Evolutionary conservation across 2,888 invertebrate species (phyloP).

Genomic region (Lycophotia porphyrea): DNA sequence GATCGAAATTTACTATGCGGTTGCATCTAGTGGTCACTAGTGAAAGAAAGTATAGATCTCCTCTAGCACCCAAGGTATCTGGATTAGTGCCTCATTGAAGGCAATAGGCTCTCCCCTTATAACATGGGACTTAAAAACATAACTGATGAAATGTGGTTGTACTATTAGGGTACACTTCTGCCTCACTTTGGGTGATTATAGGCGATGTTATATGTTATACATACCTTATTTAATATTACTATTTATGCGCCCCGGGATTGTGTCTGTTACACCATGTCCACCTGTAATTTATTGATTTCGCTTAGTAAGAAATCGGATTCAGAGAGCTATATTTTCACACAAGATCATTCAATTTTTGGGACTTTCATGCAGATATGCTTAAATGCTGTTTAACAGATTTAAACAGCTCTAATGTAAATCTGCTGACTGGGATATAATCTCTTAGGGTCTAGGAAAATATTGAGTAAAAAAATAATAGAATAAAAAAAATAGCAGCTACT

Average conservation of each 20-base stretch:
- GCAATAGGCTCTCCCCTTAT: neutral
- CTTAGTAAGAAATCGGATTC: neutral
- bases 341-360: neutral
- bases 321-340: neutral
- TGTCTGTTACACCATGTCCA: constrained; percentile 45
- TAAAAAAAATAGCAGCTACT: constrained; percentile 7
- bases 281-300: constrained; percentile 28
- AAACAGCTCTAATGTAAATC: neutral
- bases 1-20: neutral
- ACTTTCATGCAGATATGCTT: neutral
- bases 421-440: neutral
- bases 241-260: constrained; percentile 24
- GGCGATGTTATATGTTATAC: neutral
- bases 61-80: neutral
- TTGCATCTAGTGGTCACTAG: neutral
- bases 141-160: neutral
- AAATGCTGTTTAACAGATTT: neutral
- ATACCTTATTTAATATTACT: constrained; percentile 40
- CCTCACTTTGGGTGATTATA: neutral
- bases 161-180: neutral
- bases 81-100: neutral
- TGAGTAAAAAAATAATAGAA: too few species aligned
- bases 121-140: neutral
- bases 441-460: too few species aligned
- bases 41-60: too few species aligned